A percentile compares a stretch with the other conserved stretches of the same genome.
These are phyloP conservation scores for Megaptera novaeangliae DNA, from an alignment of 2,113 vertebrate species.

Conservation along the genomic window DNA sequence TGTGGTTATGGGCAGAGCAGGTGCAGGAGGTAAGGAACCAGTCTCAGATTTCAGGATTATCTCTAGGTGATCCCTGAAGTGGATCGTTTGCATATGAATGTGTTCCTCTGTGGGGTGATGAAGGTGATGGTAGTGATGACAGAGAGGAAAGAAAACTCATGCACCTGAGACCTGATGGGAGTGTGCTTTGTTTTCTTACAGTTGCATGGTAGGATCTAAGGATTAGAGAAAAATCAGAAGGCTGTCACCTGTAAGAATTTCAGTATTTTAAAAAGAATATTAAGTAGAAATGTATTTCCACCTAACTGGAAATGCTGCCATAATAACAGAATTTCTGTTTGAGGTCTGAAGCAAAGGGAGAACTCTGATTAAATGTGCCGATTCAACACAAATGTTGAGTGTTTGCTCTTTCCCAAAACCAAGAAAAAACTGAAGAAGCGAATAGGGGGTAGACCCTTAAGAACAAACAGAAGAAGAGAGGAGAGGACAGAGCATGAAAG, in stretches of 20 bases:
- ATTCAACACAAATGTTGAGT: background rate
- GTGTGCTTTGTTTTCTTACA: background rate
- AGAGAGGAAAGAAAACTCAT: background rate
- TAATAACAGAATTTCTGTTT: background rate
- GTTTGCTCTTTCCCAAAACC: background rate
- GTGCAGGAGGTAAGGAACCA: background rate
- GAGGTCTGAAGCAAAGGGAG: background rate
- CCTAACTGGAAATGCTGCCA: background rate
- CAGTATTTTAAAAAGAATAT: background rate
- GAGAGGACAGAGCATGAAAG: background rate
- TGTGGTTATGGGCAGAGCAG: background rate
- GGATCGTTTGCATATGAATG: background rate
- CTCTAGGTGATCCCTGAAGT: background rate
- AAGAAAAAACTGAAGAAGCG: background rate
- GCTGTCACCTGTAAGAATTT: background rate
- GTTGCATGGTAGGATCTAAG: background rate
- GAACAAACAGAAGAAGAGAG: background rate
- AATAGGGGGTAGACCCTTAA: background rate
- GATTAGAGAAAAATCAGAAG: background rate
- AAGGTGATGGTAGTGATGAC: background rate
- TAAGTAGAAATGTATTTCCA: background rate
- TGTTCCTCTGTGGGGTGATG: too few species aligned
- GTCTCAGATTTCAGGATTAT: background rate
- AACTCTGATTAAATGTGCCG: background rate
- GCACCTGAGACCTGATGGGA: background rate